These are phyloP conservation scores for Pachycephus smyrnensis DNA, from an alignment of 2,888 invertebrate genomes.

Conservation along the genomic window DNA sequence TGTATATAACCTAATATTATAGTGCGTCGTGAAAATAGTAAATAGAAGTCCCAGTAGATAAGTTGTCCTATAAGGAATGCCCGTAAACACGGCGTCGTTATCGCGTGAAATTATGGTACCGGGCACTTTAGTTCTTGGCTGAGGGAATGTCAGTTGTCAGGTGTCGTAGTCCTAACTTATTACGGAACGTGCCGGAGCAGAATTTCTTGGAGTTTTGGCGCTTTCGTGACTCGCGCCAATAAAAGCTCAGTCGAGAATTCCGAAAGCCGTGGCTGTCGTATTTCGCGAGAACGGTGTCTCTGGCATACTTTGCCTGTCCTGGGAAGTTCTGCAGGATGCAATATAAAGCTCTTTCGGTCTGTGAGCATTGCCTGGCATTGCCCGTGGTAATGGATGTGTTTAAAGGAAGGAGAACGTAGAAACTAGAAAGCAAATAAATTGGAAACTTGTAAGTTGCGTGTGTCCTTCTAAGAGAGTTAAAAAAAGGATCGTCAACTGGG, in stretches of 20 bases:
- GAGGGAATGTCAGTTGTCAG: neutral
- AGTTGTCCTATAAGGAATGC: neutral
- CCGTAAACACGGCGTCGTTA: neutral
- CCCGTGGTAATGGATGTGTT: neutral
- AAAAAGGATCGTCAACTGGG: neutral
- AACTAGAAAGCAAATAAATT: neutral
- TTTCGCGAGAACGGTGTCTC: conserved; percentile 8
- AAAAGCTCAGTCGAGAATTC: conserved; percentile 6
- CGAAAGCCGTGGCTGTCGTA: neutral
- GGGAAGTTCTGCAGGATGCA: conserved; percentile 1
- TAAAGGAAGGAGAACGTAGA: neutral
- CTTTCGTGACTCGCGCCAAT: conserved; percentile 7
- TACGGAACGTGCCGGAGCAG: neutral
- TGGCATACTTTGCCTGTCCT: neutral
- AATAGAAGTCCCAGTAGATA: neutral
- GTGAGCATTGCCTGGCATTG: neutral
- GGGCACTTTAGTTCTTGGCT: neutral
- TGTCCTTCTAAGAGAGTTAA: neutral
- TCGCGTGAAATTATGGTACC: neutral
- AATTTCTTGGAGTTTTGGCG: neutral
- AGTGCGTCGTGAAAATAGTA: neutral
- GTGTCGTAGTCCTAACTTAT: neutral
- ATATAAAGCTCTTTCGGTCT: neutral
- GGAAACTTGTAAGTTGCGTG: neutral
- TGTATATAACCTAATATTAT: too few relatives aligned